These are phyloP conservation scores for Petrocephalus zakoni DNA, from an alignment of 2,113 vertebrate genomes.

Conservation along the genomic window DNA sequence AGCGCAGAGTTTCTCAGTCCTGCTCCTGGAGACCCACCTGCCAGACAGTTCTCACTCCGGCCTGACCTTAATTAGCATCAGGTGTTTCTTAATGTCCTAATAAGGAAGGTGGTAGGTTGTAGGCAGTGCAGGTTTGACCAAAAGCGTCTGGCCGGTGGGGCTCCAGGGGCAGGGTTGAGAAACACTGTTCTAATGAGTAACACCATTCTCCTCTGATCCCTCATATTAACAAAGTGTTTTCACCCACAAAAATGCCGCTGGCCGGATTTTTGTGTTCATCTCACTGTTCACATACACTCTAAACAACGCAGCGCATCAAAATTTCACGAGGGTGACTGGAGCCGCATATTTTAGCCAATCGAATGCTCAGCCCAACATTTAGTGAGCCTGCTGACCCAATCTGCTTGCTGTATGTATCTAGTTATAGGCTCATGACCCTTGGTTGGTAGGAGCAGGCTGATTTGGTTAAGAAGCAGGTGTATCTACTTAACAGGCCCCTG, in stretches of 20 bases:
- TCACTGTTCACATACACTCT: neutral
- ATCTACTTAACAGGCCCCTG: neutral
- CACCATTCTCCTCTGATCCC: too few species aligned
- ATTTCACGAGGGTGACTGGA: neutral
- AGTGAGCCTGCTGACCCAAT: neutral
- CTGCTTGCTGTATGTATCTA: neutral
- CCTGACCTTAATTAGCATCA: too few species aligned
- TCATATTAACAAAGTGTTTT: too few species aligned
- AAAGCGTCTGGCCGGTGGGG: too few species aligned
- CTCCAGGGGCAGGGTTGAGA: too few species aligned
- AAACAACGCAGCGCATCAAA: neutral
- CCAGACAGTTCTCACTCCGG: too few species aligned
- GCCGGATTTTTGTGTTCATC: neutral
- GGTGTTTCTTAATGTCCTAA: too few species aligned
- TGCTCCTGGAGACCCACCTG: too few species aligned
- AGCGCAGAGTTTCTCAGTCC: too few species aligned
- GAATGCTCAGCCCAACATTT: neutral
- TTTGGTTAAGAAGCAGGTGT: neutral
- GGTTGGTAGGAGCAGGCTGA: neutral
- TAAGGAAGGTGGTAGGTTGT: too few species aligned
- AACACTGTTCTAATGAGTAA: too few species aligned
- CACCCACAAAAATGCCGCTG: neutral
- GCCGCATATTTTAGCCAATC: neutral
- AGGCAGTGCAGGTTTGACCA: too few species aligned
- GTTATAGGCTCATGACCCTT: neutral